A percentile compares a stretch with the other conserved stretches of the same genome.
phyloP scores from a whole-genome alignment of 2,797 vertebrate species.

The Aldrovandia affinis region DNA sequence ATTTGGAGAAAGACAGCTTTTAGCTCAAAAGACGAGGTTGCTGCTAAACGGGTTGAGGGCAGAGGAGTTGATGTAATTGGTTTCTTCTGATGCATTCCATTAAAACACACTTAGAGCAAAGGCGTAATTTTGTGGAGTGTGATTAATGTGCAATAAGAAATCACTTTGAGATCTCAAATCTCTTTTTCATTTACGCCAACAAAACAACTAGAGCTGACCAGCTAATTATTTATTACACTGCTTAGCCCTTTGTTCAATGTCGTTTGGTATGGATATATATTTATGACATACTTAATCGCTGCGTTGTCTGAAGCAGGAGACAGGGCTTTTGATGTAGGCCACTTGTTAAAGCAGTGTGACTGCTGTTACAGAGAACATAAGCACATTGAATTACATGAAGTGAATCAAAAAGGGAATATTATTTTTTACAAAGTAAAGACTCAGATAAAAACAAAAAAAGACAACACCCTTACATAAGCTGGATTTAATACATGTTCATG shows the following conservation, averaged over 20 bases:
- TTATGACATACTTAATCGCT: not conserved
- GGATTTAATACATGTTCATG: not conserved
- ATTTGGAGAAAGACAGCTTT: slow-evolving; percentile 41
- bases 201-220: not conserved
- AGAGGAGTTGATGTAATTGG: slow-evolving; percentile 69
- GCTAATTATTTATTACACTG: not conserved
- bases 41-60: slow-evolving; percentile 67
- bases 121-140: slow-evolving; percentile 28
- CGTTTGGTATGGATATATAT: not conserved
- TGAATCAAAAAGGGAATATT: not conserved
- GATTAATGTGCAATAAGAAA: slow-evolving; percentile 22
- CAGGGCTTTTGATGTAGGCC: not conserved
- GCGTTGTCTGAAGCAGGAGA: not conserved
- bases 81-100: slow-evolving; percentile 67
- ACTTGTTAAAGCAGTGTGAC: not conserved
- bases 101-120: slow-evolving; percentile 54
- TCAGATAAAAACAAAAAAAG: not conserved
- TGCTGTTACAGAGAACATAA: not conserved
- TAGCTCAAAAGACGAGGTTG: slow-evolving; percentile 56
- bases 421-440: not conserved
- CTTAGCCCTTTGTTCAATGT: not conserved
- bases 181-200: too few relatives aligned
- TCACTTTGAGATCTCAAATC: slow-evolving; percentile 4
- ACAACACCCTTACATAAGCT: not conserved
- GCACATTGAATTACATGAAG: not conserved